Evolutionary conservation across 1,140 invertebrate genomes (phyloP), one percentile per base, ranked within the genome.

Genomic region (Diabrotica virgifera): DNA sequence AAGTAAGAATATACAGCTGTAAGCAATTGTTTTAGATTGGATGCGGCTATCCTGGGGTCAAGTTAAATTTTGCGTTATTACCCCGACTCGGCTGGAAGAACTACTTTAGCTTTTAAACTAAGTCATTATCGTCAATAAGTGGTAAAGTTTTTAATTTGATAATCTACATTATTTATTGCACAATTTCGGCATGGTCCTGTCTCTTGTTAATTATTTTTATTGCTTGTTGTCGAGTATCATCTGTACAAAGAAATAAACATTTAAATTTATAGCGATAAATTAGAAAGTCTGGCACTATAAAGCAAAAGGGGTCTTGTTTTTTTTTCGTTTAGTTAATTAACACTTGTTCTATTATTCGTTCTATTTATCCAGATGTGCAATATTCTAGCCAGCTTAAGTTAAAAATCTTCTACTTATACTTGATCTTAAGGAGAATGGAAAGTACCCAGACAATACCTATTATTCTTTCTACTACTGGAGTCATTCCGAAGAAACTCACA

Each of bases 21-120:
- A 38, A 59, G 12, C 40, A 59, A 59, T 59, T 59, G 58, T 59
- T 59, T 40, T 50, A 59, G 37, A 59, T 59, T 59, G 38, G 5
- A 7, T 36, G 58, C 50, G 58, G 50, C 58, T 13, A 36, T 40
- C 38, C 36, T 12, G 58, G 58, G 58, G 58, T 59, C 58, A 59
- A 59, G 58, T 59, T 51, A 35, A 59, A 10, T 59, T 59, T 59
- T 59, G 38, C 38, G 14, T 59, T 59, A 38, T 6, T 46, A 46
- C n/a, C 2, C 40, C n/a, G 40, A n/a, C 56, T 59, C 58, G 36
- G 14, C 37, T 58, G 38, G 36, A 10, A 13, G 37, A 36, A 36
- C 56, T 58, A 35, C 35, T 58, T 58, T 37, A 58, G 38, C 35
- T 58, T 58, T 58, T 40, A 58, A 58, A 58, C 35, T 58, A 36